Percentiles rank a stretch among this genome's conserved stretches.
Conservation (phyloP, 1,140 invertebrate genomes). For the Drosophila mojavensis region DNA sequence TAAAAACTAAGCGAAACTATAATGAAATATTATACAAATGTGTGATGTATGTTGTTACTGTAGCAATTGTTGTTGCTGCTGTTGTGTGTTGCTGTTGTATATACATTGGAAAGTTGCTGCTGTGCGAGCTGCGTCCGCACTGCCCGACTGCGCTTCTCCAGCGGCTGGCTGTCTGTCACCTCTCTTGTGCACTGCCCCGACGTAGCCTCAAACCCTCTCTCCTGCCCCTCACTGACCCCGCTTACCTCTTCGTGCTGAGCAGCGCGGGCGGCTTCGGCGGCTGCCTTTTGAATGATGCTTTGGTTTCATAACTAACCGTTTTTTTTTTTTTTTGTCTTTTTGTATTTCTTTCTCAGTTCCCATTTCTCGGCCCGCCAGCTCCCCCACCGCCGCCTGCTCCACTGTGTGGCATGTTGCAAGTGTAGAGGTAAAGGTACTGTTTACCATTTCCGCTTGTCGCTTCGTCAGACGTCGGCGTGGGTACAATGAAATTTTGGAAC, state of each 20-base stretch:
- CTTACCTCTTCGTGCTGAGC: constrained; percentile 24
- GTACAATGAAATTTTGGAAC: constrained; percentile 77
- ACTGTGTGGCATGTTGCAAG: constrained; percentile 51
- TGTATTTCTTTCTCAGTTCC: constrained; percentile 48
- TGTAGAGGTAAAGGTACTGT: constrained; percentile 71
- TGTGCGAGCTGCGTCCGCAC: constrained; percentile 40
- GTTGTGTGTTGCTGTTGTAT: constrained; percentile 34
- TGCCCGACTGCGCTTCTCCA: constrained; percentile 52
- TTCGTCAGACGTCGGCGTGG: constrained; percentile 67
- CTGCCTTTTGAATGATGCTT: constrained; percentile 76
- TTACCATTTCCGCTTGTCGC: constrained; percentile 80
- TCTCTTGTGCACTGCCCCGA: constrained; percentile 32
- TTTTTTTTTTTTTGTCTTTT: constrained; percentile 35
- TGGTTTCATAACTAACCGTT: constrained; percentile 80
- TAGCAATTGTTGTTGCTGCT: constrained; percentile 11
- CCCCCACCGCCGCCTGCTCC: background rate
- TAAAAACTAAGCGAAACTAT: constrained; percentile 66
- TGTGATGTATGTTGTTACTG: constrained; percentile 17
- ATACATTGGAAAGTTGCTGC: constrained; percentile 76
- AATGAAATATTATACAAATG: constrained; percentile 71
- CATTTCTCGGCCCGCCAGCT: constrained; percentile 40
- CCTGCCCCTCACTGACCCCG: background rate
- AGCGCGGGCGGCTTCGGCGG: constrained; percentile 74
- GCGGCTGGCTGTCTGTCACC: constrained; percentile 61
- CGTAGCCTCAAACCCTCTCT: background rate